Conservation (phyloP, 2,797 vertebrate species). For the Hapalemur alaotrensis region DNA sequence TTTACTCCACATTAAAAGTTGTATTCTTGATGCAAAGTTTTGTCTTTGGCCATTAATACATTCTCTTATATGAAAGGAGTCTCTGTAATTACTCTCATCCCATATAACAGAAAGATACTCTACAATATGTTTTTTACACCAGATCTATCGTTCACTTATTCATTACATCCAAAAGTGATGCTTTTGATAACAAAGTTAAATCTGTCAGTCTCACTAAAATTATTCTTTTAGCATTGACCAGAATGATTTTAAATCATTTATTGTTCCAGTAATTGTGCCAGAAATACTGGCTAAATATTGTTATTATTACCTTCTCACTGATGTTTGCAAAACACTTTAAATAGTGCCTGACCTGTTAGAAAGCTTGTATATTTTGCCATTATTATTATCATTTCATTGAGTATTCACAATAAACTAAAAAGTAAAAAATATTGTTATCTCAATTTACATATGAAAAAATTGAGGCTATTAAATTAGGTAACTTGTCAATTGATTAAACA, state of each 20-base stretch:
- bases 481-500: not conserved
- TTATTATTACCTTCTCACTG: not conserved
- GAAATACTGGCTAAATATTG: not conserved
- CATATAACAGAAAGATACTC: not conserved
- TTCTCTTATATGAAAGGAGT: not conserved
- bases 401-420: not conserved
- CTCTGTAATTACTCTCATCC: not conserved
- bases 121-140: not conserved
- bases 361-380: not conserved
- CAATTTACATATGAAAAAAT: not conserved
- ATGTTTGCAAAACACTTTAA: not conserved
- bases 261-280: not conserved
- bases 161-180: not conserved
- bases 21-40: not conserved
- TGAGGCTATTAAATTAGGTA: not conserved
- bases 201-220: not conserved
- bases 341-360: not conserved
- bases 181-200: not conserved
- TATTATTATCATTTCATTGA: not conserved
- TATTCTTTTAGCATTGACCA: not conserved
- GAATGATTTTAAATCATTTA: not conserved
- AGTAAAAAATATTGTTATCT: not conserved
- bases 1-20: constrained; percentile 16
- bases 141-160: not conserved
- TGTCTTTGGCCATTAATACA: not conserved